A percentile compares a stretch with the other conserved stretches of the same genome.
phyloP scores from a whole-genome alignment of 2,888 invertebrate genomes.

The Gastracanthus pulcherrimus region DNA sequence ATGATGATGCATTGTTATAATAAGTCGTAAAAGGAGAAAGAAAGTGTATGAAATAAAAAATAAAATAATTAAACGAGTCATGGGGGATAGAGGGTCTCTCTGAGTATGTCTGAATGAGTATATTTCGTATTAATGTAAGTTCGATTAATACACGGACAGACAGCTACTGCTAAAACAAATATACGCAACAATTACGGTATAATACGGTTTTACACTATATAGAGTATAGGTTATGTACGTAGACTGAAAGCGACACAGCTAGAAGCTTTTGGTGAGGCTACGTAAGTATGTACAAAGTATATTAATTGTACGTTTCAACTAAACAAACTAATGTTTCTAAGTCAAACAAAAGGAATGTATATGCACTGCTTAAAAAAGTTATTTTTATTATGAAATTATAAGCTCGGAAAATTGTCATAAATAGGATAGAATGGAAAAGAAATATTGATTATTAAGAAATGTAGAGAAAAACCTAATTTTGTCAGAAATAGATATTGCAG shows the following conservation, averaged over 20 bases:
- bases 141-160: constrained; percentile 65
- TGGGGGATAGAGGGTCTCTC: not conserved
- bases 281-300: constrained; percentile 59
- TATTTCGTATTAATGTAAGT: constrained; percentile 61
- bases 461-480: not conserved
- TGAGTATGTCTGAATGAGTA: constrained; percentile 46
- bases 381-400: not conserved
- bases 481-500: not conserved
- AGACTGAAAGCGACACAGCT: constrained; percentile 75
- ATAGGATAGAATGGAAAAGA: not conserved
- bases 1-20: too few species aligned
- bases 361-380: constrained; percentile 3
- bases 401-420: constrained; percentile 37
- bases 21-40: not conserved
- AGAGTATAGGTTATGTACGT: constrained; percentile 66
- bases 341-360: not conserved
- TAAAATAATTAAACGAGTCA: not conserved
- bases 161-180: constrained; percentile 72
- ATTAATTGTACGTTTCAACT: not conserved
- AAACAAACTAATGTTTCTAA: constrained; percentile 14
- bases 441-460: not conserved
- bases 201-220: constrained; percentile 62
- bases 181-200: constrained; percentile 64
- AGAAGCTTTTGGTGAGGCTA: constrained; percentile 71
- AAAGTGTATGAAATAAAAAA: not conserved